These are phyloP conservation scores for Odontomachus brunneus DNA, from an alignment of 1,140 invertebrate genomes.

Conservation along the genomic window DNA sequence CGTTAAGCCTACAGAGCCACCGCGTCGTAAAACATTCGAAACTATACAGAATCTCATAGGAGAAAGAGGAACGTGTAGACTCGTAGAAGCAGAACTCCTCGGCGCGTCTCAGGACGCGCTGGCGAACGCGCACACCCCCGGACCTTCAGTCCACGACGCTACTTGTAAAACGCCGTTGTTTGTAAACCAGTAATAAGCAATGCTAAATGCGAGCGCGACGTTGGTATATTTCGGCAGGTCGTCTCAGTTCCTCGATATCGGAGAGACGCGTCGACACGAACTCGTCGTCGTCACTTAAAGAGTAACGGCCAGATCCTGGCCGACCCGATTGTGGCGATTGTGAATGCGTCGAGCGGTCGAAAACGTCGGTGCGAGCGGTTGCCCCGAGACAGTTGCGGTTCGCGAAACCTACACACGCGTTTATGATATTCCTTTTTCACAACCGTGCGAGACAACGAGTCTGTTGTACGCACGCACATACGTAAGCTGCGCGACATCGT, in stretches of 20 bases:
- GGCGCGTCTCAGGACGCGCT: background rate
- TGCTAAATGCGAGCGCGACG: constrained; percentile 14
- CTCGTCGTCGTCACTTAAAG: constrained; percentile 34
- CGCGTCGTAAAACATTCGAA: constrained; percentile 1
- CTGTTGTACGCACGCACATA: no score
- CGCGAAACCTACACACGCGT: no score
- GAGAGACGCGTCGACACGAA: constrained; percentile 8
- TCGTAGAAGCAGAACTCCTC: constrained; percentile 3
- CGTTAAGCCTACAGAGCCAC: constrained; percentile 19
- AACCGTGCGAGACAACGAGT: background rate
- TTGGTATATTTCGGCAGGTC: constrained; percentile 41
- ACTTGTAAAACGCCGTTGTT: background rate
- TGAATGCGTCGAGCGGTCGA: constrained; percentile 33
- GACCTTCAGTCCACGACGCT: background rate
- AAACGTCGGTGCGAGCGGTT: constrained; percentile 27
- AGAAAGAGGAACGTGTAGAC: background rate
- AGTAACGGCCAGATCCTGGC: constrained; percentile 9
- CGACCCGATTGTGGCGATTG: background rate
- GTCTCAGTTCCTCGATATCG: constrained; percentile 44
- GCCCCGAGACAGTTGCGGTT: no score
- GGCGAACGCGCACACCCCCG: background rate
- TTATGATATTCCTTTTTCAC: background rate
- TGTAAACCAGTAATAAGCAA: constrained; percentile 23
- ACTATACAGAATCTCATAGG: constrained; percentile 27
- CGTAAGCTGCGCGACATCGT: no score